Base-by-base conservation (phyloP, 2,113 vertebrate species). In the Thamnaconus septentrionalis region DNA sequence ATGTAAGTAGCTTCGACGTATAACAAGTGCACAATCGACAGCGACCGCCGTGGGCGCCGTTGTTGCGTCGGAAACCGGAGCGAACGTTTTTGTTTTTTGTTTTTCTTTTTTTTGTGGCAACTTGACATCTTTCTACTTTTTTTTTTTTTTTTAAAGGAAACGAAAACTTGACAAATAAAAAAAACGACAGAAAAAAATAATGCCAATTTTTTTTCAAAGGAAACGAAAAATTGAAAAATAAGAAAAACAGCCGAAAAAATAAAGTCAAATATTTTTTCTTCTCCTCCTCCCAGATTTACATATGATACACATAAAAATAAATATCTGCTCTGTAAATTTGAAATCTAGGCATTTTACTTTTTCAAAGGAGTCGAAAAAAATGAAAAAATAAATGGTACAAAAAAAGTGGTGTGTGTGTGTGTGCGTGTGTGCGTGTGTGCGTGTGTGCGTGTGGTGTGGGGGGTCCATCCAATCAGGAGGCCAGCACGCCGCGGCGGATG, bases 401-500 rank as follows among this genome's bases (percentile, higher is more conserved):
- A 78, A 31, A 31, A 31, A 31, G 18, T 31, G 18, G 18, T 31
- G 18, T 31, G 18, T 31, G 18, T 31, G 18, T 31, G 18, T 31
- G 18, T 31, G 18, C 2, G 18, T 31, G 18, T 31, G 18, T 31
- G 18, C 2, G 18, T 31, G 18, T 31, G 18, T 31, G 18, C 2
- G 18, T 31, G 18, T 31, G 18, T 31, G 18, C 2, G 18, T 31
- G 18, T n/a, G n/a, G n/a, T n/a, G n/a, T n/a, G n/a, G n/a, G n/a
- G n/a, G n/a, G 18, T 31, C 18, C 18, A 1, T 31, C 18, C 18
- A 31, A 73, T 98, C 94, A 99, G 61, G 97, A 98, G 3, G 96
- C 96, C 75, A 99, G 78, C 75, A 99, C 96, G 73, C 96, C 95
- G 0, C 93, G 93, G 42, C 93, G 93, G 73, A 98, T 95, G 69